phyloP scores from a whole-genome alignment of 1,140 invertebrate species.

The Rhagoletis zephyria region DNA sequence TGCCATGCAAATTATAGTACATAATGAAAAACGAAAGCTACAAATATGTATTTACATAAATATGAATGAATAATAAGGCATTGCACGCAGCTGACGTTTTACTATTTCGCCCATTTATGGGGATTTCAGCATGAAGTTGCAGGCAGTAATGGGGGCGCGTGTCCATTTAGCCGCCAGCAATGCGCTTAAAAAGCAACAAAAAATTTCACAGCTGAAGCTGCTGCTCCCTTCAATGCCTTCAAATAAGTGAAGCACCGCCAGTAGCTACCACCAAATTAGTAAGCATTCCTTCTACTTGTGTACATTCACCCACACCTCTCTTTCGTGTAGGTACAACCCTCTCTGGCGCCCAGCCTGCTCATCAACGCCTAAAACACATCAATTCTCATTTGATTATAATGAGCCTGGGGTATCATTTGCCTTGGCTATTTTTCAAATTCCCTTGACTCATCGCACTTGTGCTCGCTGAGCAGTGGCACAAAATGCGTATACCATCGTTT shows the following conservation, averaged over 20 bases:
- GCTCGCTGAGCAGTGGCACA: background rate
- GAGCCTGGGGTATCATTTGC: slow-evolving; percentile 48
- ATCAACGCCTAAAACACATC: slow-evolving; percentile 14
- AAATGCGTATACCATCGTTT: slow-evolving; percentile 30
- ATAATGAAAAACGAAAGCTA: background rate
- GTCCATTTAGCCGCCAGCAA: background rate
- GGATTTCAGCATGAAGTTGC: background rate
- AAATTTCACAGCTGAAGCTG: background rate
- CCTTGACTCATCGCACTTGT: background rate
- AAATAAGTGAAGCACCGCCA: background rate
- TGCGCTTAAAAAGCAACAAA: slow-evolving; percentile 8
- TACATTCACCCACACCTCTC: background rate
- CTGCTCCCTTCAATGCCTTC: background rate
- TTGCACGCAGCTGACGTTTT: background rate
- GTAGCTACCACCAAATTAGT: background rate
- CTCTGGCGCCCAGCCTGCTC: background rate
- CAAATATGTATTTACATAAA: background rate
- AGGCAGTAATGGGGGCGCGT: background rate
- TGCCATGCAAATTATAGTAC: background rate
- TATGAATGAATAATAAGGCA: slow-evolving; percentile 18
- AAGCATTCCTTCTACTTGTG: background rate
- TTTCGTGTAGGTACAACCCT: background rate
- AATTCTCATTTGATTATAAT: slow-evolving; percentile 51
- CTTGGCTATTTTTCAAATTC: slow-evolving; percentile 43
- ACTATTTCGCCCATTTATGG: background rate